Evolutionary conservation across 92 coral and sea anemone species (phyloP).

Genomic region (Palythoa grandiflora): DNA sequence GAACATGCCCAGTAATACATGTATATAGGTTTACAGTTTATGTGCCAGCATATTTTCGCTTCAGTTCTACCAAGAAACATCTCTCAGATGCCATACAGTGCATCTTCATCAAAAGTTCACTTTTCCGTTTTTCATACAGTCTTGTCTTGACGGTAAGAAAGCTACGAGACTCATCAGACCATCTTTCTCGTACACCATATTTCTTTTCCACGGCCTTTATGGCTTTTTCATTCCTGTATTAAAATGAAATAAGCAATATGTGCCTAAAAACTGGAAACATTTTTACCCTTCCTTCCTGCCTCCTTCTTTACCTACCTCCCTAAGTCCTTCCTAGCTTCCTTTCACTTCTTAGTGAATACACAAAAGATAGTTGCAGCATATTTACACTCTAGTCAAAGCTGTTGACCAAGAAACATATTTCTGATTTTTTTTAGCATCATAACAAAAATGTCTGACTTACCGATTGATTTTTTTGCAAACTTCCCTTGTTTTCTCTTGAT

Average conservation of each 20-base stretch:
- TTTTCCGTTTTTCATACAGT: slow-evolving; percentile 50
- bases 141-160: slow-evolving; percentile 56
- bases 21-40: not conserved
- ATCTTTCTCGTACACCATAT: slow-evolving; percentile 48
- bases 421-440: not conserved
- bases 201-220: slow-evolving; percentile 48
- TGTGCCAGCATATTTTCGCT: slow-evolving; percentile 58
- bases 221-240: slow-evolving; percentile 50
- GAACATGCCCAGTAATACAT: too few species aligned
- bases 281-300: not conserved
- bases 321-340: not conserved
- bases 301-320: not conserved
- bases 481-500: slow-evolving; percentile 49
- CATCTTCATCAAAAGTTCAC: slow-evolving; percentile 54
- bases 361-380: not conserved
- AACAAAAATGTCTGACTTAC: slow-evolving; percentile 15
- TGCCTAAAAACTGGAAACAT: not conserved
- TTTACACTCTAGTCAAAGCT: not conserved
- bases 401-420: not conserved
- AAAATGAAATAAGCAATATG: slow-evolving; percentile 12
- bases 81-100: slow-evolving; percentile 61
- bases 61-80: slow-evolving; percentile 58
- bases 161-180: slow-evolving; percentile 52
- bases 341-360: not conserved
- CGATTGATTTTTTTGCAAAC: slow-evolving; percentile 52